Percentiles rank a stretch among this genome's conserved stretches.
These are phyloP conservation scores for Tigriopus californicus DNA, from an alignment of 2,888 invertebrate species.

Conservation along the genomic window DNA sequence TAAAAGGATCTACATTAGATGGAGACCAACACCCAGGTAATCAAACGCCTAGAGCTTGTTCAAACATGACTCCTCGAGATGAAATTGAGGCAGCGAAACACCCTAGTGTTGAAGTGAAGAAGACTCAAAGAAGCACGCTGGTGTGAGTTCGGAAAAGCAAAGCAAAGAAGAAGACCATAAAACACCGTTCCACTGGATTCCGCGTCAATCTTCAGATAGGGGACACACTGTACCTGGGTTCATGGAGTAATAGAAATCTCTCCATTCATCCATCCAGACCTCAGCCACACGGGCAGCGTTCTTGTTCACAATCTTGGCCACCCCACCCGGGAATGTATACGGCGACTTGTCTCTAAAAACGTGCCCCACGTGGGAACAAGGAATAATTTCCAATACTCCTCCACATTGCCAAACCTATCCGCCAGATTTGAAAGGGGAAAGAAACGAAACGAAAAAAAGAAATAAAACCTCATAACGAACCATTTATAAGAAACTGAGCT, in stretches of 20 bases:
- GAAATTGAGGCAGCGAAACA: too few relatives aligned
- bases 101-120: too few relatives aligned
- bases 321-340: slow-evolving; percentile 97
- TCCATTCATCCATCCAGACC: slow-evolving; percentile 99
- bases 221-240: slow-evolving; percentile 54
- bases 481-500: too few relatives aligned
- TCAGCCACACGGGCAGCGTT: slow-evolving; percentile 96
- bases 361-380: slow-evolving; percentile 90
- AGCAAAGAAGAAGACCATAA: too few relatives aligned
- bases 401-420: slow-evolving; percentile 88
- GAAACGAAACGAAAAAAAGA: slow-evolving; percentile 4
- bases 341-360: slow-evolving; percentile 96
- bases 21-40: too few relatives aligned
- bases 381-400: slow-evolving; percentile 80
- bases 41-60: too few relatives aligned
- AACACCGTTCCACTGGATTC: too few relatives aligned
- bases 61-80: too few relatives aligned
- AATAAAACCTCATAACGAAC: not conserved
- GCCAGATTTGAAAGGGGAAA: slow-evolving; percentile 21
- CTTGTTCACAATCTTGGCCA: slow-evolving; percentile 86
- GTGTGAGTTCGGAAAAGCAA: too few relatives aligned
- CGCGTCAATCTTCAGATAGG: too few relatives aligned
- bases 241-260: slow-evolving; percentile 97
- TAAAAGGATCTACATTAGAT: too few relatives aligned
- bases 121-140: too few relatives aligned